Evolutionary conservation across 2,113 vertebrate genomes (phyloP).

Genomic region (Mesitornis unicolor): DNA sequence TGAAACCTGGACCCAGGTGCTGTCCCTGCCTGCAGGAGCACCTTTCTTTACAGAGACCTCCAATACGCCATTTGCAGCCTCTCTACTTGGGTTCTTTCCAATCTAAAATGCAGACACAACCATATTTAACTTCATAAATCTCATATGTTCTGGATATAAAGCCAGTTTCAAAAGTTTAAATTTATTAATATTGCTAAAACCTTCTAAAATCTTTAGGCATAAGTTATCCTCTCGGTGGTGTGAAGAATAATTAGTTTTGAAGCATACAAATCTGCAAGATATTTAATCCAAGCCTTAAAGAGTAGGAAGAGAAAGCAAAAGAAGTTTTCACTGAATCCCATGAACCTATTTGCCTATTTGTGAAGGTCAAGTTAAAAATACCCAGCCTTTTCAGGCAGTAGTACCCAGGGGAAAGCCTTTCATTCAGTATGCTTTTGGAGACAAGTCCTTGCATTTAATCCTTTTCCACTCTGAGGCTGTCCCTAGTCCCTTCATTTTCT

Average conservation of each 20-base stretch:
- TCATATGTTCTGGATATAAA: background rate
- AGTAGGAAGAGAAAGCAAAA: background rate
- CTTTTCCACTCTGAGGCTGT: background rate
- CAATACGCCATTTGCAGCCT: background rate
- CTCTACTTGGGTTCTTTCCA: background rate
- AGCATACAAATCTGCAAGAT: background rate
- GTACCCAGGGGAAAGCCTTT: background rate
- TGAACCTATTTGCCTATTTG: background rate
- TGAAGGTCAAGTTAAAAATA: conserved; percentile 19
- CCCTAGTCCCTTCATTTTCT: background rate
- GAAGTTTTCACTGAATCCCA: background rate
- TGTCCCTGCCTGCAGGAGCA: background rate
- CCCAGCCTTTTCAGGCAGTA: background rate
- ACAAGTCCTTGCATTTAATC: background rate
- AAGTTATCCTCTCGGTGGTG: background rate
- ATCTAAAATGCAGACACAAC: background rate
- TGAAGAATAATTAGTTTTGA: background rate
- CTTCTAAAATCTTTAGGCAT: background rate
- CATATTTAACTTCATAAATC: background rate
- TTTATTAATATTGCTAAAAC: background rate
- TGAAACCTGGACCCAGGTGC: background rate
- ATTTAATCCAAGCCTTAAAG: background rate
- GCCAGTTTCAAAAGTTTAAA: background rate
- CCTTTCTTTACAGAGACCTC: background rate
- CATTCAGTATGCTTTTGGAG: background rate